A percentile compares a stretch with the other conserved stretches of the same genome.
phyloP scores from a whole-genome alignment of 2,797 vertebrate species.

The Chloroceryle inda region DNA sequence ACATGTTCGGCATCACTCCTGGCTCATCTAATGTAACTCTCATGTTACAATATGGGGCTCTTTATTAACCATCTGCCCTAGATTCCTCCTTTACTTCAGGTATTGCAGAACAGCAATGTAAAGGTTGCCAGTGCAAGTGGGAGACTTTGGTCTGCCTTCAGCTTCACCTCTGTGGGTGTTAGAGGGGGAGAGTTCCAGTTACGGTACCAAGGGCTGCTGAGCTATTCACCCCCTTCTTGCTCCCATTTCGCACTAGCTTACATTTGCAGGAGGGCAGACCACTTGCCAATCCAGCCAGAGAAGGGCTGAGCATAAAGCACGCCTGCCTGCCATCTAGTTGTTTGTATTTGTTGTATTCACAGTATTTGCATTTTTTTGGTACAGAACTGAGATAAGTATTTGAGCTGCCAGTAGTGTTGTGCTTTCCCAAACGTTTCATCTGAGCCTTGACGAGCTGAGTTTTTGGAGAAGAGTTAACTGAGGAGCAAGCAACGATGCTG shows the following conservation, averaged over 20 bases:
- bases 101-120: neutral
- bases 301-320: neutral
- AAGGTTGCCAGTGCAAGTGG: neutral
- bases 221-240: neutral
- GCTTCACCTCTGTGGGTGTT: neutral
- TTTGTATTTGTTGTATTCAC: neutral
- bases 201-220: neutral
- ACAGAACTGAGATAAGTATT: neutral
- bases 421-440: neutral
- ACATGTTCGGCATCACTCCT: neutral
- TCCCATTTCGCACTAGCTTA: neutral
- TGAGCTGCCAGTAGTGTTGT: neutral
- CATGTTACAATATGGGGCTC: neutral
- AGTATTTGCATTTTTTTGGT: neutral
- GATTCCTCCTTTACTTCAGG: neutral
- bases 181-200: neutral
- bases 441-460: neutral
- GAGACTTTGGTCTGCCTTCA: neutral
- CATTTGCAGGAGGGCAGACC: neutral
- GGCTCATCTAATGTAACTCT: neutral
- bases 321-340: neutral
- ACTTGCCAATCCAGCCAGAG: neutral
- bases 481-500: neutral
- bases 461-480: neutral
- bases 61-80: neutral